Percentiles rank a stretch among this genome's conserved stretches.
Conservation (phyloP, 2,888 invertebrate genomes). For the Diplazon laetatorius region DNA sequence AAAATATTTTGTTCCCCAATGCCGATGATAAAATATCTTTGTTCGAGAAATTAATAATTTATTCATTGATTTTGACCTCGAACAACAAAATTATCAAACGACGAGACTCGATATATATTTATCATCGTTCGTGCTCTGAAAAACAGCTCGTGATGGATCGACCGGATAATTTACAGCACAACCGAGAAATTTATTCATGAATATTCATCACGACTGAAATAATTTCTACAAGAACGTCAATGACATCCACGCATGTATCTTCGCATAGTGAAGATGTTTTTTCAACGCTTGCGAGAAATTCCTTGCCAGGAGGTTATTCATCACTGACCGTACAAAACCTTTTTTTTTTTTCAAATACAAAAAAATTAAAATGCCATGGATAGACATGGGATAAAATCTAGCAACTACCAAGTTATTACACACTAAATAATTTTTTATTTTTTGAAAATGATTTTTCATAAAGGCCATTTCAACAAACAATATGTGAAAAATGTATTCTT, state of each 20-base stretch:
- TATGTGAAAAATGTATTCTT: too few species aligned
- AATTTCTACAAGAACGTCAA: slow-evolving; percentile 15
- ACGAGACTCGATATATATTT: neutral
- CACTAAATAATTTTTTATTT: too few species aligned
- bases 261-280: too few species aligned
- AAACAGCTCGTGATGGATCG: neutral
- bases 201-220: neutral
- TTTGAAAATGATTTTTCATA: too few species aligned
- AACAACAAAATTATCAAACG: neutral
- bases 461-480: too few species aligned
- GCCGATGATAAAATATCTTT: neutral
- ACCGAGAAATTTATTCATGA: slow-evolving; percentile 19
- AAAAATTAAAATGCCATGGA: too few species aligned
- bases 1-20: too few species aligned
- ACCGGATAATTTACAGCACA: neutral
- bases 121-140: neutral
- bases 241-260: neutral
- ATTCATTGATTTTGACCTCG: neutral
- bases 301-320: neutral
- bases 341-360: too few species aligned
- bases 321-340: too few species aligned
- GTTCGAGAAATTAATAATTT: neutral
- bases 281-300: neutral
- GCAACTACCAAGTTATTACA: too few species aligned
- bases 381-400: too few species aligned